Conservation (phyloP, 2,888 invertebrate genomes). For the Ectemnius lituratus region DNA sequence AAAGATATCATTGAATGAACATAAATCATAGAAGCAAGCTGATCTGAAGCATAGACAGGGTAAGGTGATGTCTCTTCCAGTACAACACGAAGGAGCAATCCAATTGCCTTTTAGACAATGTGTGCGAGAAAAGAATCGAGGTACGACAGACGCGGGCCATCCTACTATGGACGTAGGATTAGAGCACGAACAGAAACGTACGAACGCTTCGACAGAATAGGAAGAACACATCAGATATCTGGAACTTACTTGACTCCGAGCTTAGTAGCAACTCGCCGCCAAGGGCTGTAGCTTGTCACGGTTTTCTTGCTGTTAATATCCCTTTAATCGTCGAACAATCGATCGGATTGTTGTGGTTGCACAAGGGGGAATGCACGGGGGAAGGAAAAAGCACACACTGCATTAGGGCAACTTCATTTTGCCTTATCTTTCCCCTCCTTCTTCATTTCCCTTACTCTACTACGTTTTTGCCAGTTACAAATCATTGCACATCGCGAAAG, state of each 20-base stretch:
- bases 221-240: conserved; percentile 76
- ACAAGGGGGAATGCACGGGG: conserved; percentile 76
- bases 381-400: conserved; percentile 77
- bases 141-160: conserved; percentile 53
- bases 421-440: conserved; percentile 51
- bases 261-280: conserved; percentile 96
- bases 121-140: conserved; percentile 55
- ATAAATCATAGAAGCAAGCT: conserved; percentile 68
- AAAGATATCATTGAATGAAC: conserved; percentile 46
- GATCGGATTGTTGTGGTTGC: conserved; percentile 73
- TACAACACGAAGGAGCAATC: conserved; percentile 47
- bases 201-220: conserved; percentile 67
- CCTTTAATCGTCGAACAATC: conserved; percentile 74
- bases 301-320: conserved; percentile 84
- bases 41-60: conserved; percentile 68
- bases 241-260: conserved; percentile 96
- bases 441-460: conserved; percentile 45
- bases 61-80: conserved; percentile 50
- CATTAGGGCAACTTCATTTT: conserved; percentile 72
- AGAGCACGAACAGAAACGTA: conserved; percentile 66
- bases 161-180: conserved; percentile 59
- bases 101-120: conserved; percentile 44
- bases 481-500: background rate
- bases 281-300: conserved; percentile 91
- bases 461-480: conserved; percentile 27